Evolutionary conservation across 2,888 invertebrate species (phyloP).

Genomic region (Netelia fuscicornis): DNA sequence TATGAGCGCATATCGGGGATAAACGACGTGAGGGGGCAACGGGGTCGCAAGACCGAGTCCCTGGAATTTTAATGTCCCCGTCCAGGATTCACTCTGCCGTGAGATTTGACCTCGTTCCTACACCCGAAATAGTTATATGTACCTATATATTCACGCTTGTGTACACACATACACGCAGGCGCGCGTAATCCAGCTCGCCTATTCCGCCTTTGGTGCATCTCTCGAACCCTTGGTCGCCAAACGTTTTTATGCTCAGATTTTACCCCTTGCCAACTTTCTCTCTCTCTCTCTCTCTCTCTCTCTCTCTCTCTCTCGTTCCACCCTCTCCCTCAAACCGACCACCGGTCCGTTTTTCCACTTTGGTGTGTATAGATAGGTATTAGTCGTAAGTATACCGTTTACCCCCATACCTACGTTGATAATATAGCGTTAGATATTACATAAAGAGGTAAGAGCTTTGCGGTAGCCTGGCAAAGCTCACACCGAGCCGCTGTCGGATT

Average conservation of each 20-base stretch:
- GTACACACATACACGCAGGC: conserved; percentile 25
- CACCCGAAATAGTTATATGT: conserved; percentile 55
- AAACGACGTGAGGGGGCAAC: conserved; percentile 46
- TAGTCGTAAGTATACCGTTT: background rate
- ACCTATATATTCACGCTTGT: background rate
- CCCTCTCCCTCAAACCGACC: conserved; percentile 14
- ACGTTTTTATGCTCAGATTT: conserved; percentile 30
- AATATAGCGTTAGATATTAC: conserved; percentile 8
- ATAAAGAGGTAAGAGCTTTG: conserved; percentile 10
- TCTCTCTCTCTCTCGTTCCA: conserved; percentile 25
- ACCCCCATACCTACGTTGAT: background rate
- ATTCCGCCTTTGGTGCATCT: conserved; percentile 48
- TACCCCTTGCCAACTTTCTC: conserved; percentile 32
- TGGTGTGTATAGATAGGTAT: background rate
- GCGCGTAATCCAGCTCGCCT: background rate
- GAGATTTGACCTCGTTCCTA: conserved; percentile 67
- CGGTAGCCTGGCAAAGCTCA: conserved; percentile 9
- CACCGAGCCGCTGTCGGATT: conserved; percentile 34
- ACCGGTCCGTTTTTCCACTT: background rate
- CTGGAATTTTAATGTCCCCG: conserved; percentile 68
- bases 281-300: conserved; percentile 7
- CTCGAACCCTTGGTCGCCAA: conserved; percentile 48
- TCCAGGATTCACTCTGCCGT: conserved; percentile 63
- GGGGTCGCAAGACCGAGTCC: conserved; percentile 48
- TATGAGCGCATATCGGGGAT: conserved; percentile 32